Base-by-base conservation (phyloP, 2,797 vertebrate genomes). In the Valencia hispanica region DNA sequence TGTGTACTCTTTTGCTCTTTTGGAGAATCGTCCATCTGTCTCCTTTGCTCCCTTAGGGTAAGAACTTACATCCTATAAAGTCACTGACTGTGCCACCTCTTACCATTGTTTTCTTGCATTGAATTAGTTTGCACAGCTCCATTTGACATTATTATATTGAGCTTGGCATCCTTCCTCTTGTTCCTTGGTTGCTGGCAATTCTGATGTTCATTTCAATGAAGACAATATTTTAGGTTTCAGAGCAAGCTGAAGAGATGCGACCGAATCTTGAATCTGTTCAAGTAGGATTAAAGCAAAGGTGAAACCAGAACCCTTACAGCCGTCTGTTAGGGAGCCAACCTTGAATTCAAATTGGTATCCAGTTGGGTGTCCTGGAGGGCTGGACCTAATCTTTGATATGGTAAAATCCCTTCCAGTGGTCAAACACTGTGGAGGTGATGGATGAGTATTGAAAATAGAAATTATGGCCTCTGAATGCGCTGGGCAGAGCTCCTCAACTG, bases 1-100 rank as follows among this genome's bases (percentile, higher is more conserved):
- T 68, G 77, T 73, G 73, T 72, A 5, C 32, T 73, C 65, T 17
- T 80, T 80, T 59, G 55, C 72, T 84, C 57, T 86, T 88, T 71
- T 30, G 70, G 77, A 79, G 43, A 47, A 73, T 77, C 65, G 34
- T 79, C 84, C 48, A 25, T 83, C 82, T 74, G 74, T 53, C 68
- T 80, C 57, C 55, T 59, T 75, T 72, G 77, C 53, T 84, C 15
- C 18, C 32, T 79, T 45, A 61, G 77, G 30, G 72, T 65, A 79
- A 65, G 79, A 68, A 59, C 55, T 27, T 59, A 41, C 72, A 75
- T 72, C 77, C 74, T 53, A 66, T 74, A 55, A 81, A 83, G 61
- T 74, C 61, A 70, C 36, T 47, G 61, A 68, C 14, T 74, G 45
- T 59, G 12, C 34, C 59, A 30, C 61, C 20, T 73, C 45, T 70